Evolutionary conservation across 2,113 vertebrate genomes (phyloP).

Genomic region (Oxyura jamaicensis): DNA sequence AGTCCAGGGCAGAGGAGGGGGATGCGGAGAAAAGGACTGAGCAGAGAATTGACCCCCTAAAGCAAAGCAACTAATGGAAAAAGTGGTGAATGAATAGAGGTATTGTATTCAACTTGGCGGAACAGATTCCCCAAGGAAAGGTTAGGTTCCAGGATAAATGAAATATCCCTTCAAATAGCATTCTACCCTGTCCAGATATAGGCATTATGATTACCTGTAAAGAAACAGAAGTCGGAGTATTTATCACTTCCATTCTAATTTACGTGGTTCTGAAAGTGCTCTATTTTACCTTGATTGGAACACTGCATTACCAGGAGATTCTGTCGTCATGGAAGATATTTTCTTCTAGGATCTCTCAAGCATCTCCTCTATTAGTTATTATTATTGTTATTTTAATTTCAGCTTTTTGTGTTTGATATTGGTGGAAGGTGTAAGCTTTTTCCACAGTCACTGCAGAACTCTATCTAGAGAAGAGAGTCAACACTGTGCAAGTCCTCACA

Average conservation of each 20-base stretch:
- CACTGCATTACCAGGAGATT: neutral
- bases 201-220: neutral
- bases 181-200: neutral
- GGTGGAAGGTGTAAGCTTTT: neutral
- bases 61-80: constrained; percentile 15
- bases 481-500: neutral
- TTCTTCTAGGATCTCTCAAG: neutral
- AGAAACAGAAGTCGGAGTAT: neutral
- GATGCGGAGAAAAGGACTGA: neutral
- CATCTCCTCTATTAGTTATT: neutral
- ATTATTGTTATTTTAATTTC: neutral
- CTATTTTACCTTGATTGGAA: neutral
- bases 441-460: neutral
- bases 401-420: neutral
- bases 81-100: constrained; percentile 53
- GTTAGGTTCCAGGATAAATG: constrained; percentile 50
- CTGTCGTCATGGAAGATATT: neutral
- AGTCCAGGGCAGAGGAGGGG: neutral
- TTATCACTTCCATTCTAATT: neutral
- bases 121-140: constrained; percentile 24
- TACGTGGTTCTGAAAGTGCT: neutral
- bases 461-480: neutral
- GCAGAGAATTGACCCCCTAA: neutral
- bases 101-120: constrained; percentile 12
- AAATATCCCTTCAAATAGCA: neutral